Conservation (phyloP, 1,140 invertebrate species). For the Sweltsa coloradensis region DNA sequence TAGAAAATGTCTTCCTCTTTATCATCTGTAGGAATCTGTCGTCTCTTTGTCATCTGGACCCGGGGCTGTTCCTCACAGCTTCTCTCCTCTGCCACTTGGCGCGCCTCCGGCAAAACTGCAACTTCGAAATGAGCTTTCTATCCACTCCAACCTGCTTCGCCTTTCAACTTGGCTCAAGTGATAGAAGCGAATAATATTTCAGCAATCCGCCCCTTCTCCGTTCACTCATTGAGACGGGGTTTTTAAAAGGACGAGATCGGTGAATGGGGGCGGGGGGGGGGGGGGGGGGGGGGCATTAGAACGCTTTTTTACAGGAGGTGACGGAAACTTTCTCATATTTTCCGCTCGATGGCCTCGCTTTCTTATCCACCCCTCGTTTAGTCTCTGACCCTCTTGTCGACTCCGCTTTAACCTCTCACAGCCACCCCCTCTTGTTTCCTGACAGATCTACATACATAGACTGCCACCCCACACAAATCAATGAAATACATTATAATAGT, state of each 20-base stretch:
- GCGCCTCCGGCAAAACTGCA: neutral
- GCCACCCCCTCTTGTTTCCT: no score
- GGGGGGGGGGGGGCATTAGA: no score
- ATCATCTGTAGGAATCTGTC: neutral
- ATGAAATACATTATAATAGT: no score
- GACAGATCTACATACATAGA: no score
- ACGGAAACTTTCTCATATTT: slow-evolving; percentile 4
- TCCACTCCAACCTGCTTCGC: slow-evolving; percentile 2
- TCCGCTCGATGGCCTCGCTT: neutral
- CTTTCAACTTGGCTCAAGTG: neutral
- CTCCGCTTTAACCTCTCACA: no score
- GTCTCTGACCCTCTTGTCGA: no score
- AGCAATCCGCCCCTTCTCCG: neutral
- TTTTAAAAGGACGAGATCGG: no score
- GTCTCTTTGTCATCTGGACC: neutral
- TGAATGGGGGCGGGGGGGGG: no score
- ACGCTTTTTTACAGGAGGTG: no score
- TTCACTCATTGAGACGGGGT: no score
- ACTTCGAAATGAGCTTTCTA: slow-evolving; percentile 3
- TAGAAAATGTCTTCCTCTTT: neutral
- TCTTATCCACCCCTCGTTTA: neutral
- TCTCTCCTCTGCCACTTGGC: no score
- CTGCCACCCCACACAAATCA: no score
- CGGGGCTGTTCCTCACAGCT: neutral
- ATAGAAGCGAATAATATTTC: slow-evolving; percentile 3